Conservation (phyloP, 2,797 vertebrate genomes). For the Phrynocephalus forsythii region DNA sequence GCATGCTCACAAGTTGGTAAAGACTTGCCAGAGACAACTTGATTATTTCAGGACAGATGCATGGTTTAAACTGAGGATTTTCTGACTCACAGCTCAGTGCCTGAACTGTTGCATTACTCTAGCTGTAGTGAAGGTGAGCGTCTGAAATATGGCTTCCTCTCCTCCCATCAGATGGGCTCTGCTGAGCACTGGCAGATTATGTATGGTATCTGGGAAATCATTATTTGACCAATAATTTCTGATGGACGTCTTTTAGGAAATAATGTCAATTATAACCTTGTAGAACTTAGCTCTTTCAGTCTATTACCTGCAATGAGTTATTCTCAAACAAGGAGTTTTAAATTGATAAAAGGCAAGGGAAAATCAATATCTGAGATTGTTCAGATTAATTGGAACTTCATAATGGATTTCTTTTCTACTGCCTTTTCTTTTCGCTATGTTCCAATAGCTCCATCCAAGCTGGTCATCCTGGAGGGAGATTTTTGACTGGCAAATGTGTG, state of each 20-base stretch:
- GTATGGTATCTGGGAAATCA: slow-evolving; percentile 33
- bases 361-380: slow-evolving; percentile 64
- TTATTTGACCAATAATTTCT: slow-evolving; percentile 54
- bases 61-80: slow-evolving; percentile 19
- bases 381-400: slow-evolving; percentile 52
- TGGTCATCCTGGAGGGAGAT: background rate
- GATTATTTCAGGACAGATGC: background rate
- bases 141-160: background rate
- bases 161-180: background rate
- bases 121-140: background rate
- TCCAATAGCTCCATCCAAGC: slow-evolving; percentile 31
- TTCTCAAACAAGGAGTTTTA: slow-evolving; percentile 59
- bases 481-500: slow-evolving; percentile 6
- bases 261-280: slow-evolving; percentile 46
- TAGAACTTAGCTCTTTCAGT: slow-evolving; percentile 49
- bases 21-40: background rate
- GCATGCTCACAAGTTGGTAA: background rate
- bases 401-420: slow-evolving; percentile 44
- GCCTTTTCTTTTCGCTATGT: background rate
- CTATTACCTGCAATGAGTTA: slow-evolving; percentile 66
- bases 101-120: background rate
- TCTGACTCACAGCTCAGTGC: slow-evolving; percentile 3
- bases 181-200: slow-evolving; percentile 20
- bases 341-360: slow-evolving; percentile 51
- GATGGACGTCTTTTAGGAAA: slow-evolving; percentile 43